Base-by-base conservation (phyloP, 2,888 invertebrate species). In the Scaptomyza parva region DNA sequence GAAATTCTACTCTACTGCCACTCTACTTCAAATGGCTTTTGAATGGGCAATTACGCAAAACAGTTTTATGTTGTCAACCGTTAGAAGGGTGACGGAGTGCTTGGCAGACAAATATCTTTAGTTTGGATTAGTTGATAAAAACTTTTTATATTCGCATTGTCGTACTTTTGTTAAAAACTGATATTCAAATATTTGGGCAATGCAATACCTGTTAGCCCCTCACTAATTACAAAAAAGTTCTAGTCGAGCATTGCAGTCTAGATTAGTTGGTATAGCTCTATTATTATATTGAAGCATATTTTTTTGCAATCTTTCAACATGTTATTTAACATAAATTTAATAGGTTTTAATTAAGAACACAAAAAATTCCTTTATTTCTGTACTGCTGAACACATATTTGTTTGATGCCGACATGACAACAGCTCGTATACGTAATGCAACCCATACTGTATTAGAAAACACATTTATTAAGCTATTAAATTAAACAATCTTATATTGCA, bases 381-480 rank as follows among this genome's bases (percentile, higher is more conserved):
- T n/a, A n/a, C n/a, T n/a, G n/a, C n/a, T n/a, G n/a, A n/a, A n/a
- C n/a, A n/a, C n/a, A n/a, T n/a, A n/a, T n/a, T n/a, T n/a, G n/a
- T n/a, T n/a, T n/a, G n/a, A n/a, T n/a, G n/a, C n/a, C 43, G 30
- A 40, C 64, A 52, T 53, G 47, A 33, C 37, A 44, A 58, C 47
- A 55, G 52, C 3, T 45, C 55, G 57, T 53, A 54, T 61, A 33
- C 24, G 33, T 68, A 20, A 74, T 52, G 26, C 30, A 20, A 18
- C n/a, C 33, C 26, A 26, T 44, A 14, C 22, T 50, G 43, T 55
- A 60, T 0, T 3, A 12, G 6, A 28, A 1, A 5, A 58, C 55
- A 54, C 51, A 60, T 78, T 75, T 82, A 79, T 78, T 76, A 82
- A 82, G 72, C 82, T 78, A 82, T 78, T 78, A 77, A 77, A 63